Evolutionary conservation across 2,888 invertebrate species (phyloP), one percentile per base, ranked within the genome.

Genomic region (Caenorhabditis sp.): DNA sequence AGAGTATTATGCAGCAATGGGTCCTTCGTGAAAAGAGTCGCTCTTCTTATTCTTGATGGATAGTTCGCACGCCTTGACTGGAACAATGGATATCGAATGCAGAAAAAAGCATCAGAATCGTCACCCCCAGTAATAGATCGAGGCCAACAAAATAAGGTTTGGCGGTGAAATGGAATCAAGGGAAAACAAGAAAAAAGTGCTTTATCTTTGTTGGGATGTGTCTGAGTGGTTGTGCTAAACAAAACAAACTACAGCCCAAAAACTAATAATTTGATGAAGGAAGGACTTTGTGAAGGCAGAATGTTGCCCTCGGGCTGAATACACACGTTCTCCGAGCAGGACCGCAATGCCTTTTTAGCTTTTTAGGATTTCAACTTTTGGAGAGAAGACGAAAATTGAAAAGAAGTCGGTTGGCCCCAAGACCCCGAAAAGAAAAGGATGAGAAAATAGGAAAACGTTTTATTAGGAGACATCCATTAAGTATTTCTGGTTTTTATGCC

Each of bases 231-330:
- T 69, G 44, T 69, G 64, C 61, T 50, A 76, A 67, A 61, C 60
- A 58, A 76, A 76, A 67, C 76, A 67, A 76, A 72, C 64, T 47
- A 64, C 55, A 58, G 64, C 55, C 50, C 35, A 80, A 68, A 80
- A 72, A 72, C 61, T 72, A 80, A 72, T 76, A 72, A 72, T 72
- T 80, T 50, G 72, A 72, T 72, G 68, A 72, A 67, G 51, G 37
- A 68, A 74, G 53, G 55, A 55, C 35, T 51, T 79, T 70, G 67
- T 26, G 62, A 72, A 68, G 68, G 56, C 60, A 70, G 70, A 79
- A 60, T 71, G 71, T 60, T 71, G 79, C 79, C 77, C 79, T 79
- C 65, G 50, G 79, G 79, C 65, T 71, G 67, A 71, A 79, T 79
- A 65, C 67, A 71, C 71, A 71, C 71, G 79, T 79, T 70, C 71